Evolutionary conservation across 2,888 invertebrate species (phyloP).

Genomic region (Sisyra terminalis): DNA sequence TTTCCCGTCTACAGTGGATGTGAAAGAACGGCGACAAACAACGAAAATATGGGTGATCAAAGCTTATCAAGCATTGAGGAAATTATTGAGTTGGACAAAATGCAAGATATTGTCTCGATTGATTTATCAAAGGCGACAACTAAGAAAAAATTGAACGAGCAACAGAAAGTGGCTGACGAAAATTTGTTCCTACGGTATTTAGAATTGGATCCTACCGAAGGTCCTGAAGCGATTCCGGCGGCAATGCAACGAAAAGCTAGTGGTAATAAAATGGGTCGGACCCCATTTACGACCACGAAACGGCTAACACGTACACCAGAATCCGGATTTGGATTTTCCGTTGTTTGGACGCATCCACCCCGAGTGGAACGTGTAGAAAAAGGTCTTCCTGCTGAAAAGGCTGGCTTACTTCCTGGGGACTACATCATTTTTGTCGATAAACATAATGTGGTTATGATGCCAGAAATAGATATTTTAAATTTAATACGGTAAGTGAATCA

Average conservation of each 20-base stretch:
- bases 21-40: neutral
- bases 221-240: conserved; percentile 38
- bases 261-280: conserved; percentile 44
- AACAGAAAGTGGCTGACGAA: conserved; percentile 45
- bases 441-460: conserved; percentile 70
- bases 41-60: conserved; percentile 24
- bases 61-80: conserved; percentile 30
- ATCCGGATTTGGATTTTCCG: conserved; percentile 67
- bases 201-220: conserved; percentile 62
- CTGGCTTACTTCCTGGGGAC: conserved; percentile 68
- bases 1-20: neutral
- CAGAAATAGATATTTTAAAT: conserved; percentile 52
- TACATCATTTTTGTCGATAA: conserved; percentile 79
- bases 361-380: conserved; percentile 70
- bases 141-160: conserved; percentile 38
- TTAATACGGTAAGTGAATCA: conserved; percentile 28
- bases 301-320: conserved; percentile 28
- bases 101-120: conserved; percentile 18
- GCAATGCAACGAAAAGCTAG: conserved; percentile 33
- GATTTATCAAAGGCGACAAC: conserved; percentile 28
- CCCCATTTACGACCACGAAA: conserved; percentile 70
- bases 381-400: conserved; percentile 66
- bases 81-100: conserved; percentile 17
- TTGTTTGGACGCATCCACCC: conserved; percentile 80
- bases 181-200: conserved; percentile 54